phyloP scores from a whole-genome alignment of 2,797 vertebrate species.

The Heteromormyrus szaboi region DNA sequence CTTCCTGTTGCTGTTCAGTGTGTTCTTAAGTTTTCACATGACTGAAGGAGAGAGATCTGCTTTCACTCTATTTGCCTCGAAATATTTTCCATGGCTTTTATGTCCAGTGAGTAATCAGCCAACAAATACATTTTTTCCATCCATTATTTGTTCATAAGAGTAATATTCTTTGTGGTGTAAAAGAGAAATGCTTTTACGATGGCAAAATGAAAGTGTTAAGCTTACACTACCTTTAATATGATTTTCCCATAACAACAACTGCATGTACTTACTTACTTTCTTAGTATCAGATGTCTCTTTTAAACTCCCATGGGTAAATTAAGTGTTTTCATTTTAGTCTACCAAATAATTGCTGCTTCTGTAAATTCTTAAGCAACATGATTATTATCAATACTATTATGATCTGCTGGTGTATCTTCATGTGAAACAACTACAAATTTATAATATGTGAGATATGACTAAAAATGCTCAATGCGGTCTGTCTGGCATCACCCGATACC shows the following conservation, averaged over 20 bases:
- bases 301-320: background rate
- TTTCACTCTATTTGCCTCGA: slow-evolving; percentile 60
- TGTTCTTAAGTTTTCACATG: slow-evolving; percentile 63
- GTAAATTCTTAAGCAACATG: background rate
- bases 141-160: slow-evolving; percentile 25
- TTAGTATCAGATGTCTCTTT: background rate
- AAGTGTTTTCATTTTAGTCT: background rate
- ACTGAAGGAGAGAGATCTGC: slow-evolving; percentile 63
- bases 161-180: slow-evolving; percentile 49
- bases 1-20: slow-evolving; percentile 58
- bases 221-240: background rate
- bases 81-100: slow-evolving; percentile 55
- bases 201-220: slow-evolving; percentile 25
- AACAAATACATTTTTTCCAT: slow-evolving; percentile 26
- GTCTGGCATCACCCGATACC: background rate
- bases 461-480: background rate
- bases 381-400: background rate
- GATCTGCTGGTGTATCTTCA: background rate
- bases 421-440: background rate
- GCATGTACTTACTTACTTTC: background rate
- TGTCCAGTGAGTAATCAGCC: slow-evolving; percentile 53
- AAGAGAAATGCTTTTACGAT: slow-evolving; percentile 38
- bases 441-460: background rate
- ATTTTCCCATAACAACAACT: background rate
- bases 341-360: background rate